These are phyloP conservation scores for Astropecten irregularis DNA, from an alignment of 53 echinoderm and acorn worm species.

Conservation along the genomic window DNA sequence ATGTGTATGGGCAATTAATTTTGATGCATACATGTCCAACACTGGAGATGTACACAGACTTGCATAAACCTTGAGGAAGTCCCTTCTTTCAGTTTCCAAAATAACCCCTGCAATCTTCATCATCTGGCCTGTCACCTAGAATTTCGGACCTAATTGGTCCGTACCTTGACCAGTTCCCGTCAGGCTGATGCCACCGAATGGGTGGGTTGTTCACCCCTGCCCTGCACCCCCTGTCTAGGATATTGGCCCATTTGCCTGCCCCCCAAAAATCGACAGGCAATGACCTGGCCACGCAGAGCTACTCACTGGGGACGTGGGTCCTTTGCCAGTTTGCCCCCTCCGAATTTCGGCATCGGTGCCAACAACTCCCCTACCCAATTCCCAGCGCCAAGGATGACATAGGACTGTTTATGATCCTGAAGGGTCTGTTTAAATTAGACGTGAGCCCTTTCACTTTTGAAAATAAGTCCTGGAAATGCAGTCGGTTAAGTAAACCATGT, in stretches of 20 bases:
- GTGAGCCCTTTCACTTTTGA: conserved; percentile 24
- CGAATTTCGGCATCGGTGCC: conserved; percentile 10
- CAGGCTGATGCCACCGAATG: not conserved
- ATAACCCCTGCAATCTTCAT: too few relatives aligned
- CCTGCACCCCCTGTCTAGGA: conserved; percentile 20
- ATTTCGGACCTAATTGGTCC: not conserved
- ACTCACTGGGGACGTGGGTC: not conserved
- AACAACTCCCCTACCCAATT: conserved; percentile 9
- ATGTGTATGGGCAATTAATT: too few relatives aligned
- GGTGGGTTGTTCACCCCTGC: conserved; percentile 55
- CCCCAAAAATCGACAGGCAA: conserved; percentile 39
- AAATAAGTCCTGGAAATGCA: conserved; percentile 27
- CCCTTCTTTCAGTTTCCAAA: too few relatives aligned
- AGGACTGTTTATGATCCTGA: conserved; percentile 25
- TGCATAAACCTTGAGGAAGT: too few relatives aligned
- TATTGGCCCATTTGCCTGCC: conserved; percentile 40
- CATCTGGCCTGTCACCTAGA: too few relatives aligned
- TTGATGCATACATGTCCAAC: too few relatives aligned
- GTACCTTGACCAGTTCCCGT: not conserved
- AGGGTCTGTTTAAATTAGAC: conserved; percentile 20
- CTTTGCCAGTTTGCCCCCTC: not conserved
- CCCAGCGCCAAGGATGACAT: not conserved
- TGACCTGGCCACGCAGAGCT: conserved; percentile 31
- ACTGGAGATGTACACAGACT: too few relatives aligned
- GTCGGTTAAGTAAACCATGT: not conserved